Evolutionary conservation across 2,113 vertebrate genomes (phyloP), one percentile per base, ranked within the genome.

Genomic region (Stigmatopora argus): DNA sequence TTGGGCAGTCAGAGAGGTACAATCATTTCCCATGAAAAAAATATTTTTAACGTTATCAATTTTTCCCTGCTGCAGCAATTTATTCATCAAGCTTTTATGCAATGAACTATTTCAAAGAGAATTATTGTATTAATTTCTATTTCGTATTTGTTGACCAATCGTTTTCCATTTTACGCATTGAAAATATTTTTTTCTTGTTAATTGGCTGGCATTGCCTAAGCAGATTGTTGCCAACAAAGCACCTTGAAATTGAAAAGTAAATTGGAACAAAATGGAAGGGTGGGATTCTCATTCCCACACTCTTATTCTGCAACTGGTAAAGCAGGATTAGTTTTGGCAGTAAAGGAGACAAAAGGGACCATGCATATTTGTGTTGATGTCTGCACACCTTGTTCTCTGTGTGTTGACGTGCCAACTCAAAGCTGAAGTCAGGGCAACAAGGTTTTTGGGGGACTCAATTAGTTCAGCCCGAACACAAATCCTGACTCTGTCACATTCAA

Each of bases 201-300:
- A 89, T 87, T 88, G 81, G 80, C 85, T 90, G 89, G 86, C 87
- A 86, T 71, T 45, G 19, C 71, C 70, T 60, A 64, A 69, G 78
- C 75, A 81, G 69, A 73, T 70, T 77, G 58, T 69, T 82, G 84
- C 87, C 87, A 88, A 84, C 86, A 85, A 89, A 88, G 83, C 83
- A 90, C 86, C 88, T 90, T 90, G 89, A 89, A 90, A 89, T 90
- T 88, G 86, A 88, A 90, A 89, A 87, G 82, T 87, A 87, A 89
- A 89, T 88, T 89, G 86, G 79, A 86, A 84, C 78, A 80, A 80
- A 88, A 90, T 79, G 65, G 78, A 14, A 83, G 80, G 82, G 84
- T 84, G 75, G 83, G 82, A 88, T 87, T 86, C 81, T 79, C 78
- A 69, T 73, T 61, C 68, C 62, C 19, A 48, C 49, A 35, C 62